These are phyloP conservation scores for Saccostrea cuccullata DNA, from an alignment of 1,140 invertebrate genomes.

Conservation along the genomic window DNA sequence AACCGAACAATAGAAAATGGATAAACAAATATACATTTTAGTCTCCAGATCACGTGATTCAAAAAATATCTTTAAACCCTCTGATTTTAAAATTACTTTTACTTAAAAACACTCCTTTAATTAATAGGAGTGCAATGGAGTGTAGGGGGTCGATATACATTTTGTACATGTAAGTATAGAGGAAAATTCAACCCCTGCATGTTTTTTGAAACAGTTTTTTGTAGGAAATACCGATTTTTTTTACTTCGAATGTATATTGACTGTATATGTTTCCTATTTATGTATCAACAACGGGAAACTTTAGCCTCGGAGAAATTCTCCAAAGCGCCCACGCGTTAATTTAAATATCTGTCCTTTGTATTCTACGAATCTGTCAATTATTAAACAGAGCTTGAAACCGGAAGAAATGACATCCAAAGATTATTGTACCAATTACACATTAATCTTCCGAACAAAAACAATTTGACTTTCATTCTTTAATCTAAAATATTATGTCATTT, in stretches of 20 bases:
- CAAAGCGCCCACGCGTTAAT: neutral
- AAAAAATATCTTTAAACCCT: too few species aligned
- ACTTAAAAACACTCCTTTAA: too few species aligned
- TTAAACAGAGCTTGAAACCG: neutral
- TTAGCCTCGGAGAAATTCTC: neutral
- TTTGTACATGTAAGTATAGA: too few species aligned
- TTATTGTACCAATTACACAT: neutral
- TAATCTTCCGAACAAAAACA: neutral
- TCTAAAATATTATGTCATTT: constrained; percentile 14
- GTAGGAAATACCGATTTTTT: too few species aligned
- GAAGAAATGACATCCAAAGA: neutral
- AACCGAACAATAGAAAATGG: too few species aligned
- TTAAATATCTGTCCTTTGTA: neutral
- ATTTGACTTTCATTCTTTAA: neutral
- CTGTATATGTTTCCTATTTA: neutral
- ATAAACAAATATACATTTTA: too few species aligned
- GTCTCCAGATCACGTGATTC: too few species aligned
- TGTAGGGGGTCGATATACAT: too few species aligned
- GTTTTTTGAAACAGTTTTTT: too few species aligned
- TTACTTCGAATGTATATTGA: neutral
- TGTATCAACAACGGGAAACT: neutral
- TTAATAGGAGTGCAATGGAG: too few species aligned
- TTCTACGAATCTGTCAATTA: constrained; percentile 11
- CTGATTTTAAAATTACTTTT: too few species aligned
- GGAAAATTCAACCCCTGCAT: too few species aligned